Base-by-base conservation (phyloP, 2,113 vertebrate genomes). In the Lycaon pictus region DNA sequence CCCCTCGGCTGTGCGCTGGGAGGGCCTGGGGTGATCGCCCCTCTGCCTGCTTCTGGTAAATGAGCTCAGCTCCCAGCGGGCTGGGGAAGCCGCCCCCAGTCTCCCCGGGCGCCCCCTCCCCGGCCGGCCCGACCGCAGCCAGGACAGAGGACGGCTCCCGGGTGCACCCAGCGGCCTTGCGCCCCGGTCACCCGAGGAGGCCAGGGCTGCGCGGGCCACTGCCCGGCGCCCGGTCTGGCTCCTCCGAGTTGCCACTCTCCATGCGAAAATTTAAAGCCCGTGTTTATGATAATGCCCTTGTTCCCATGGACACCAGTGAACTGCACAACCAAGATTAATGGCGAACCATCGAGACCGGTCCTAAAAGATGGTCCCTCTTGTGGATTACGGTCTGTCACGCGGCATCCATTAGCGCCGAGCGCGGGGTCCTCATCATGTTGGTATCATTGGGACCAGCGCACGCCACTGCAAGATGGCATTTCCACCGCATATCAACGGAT, bases 401-500 rank as follows among this genome's bases (percentile, higher is more conserved):
- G 92, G 98, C 98, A 98, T 98, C 99, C 98, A 99, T 99, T 99
- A 99, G 98, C 89, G 93, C 90, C 82, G 88, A 98, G 98, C 98
- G 94, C 98, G 87, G 98, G 99, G 98, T 97, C 98, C 98, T 99
- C 99, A 94, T 98, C 96, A 90, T 93, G 98, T 92, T 95, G 98
- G 98, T 98, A 98, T 99, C 99, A 97, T 94, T 98, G 98, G 98
- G 99, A 99, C 99, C 98, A 97, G 98, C 98, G 98, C 98, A 93
- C 98, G 98, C 98, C 98, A 97, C 93, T 86, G 99, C 99, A 98
- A 99, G 99, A 99, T 99, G 99, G 99, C 99, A 99, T 99, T 99
- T 99, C 99, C 99, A 98, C 98, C 98, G 99, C 98, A 97, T 99
- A 98, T 99, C 99, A 99, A 99, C 99, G 99, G 98, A 99, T 99